phyloP scores from a whole-genome alignment of 2,113 vertebrate genomes.

The Forbesichthys agassizii region DNA sequence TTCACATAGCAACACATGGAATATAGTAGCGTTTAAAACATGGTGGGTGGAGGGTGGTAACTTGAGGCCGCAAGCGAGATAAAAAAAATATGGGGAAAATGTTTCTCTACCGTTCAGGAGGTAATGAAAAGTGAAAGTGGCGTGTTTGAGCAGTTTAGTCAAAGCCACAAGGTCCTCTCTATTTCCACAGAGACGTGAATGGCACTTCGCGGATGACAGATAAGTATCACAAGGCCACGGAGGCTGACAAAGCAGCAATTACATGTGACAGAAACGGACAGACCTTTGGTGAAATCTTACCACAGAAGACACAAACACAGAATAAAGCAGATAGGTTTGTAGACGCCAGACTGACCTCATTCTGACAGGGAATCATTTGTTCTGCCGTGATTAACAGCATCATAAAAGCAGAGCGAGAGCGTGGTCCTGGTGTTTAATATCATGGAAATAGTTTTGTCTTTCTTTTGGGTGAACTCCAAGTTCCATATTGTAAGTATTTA shows the following conservation, averaged over 20 bases:
- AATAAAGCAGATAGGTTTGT: neutral
- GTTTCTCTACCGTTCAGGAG: neutral
- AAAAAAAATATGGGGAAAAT: neutral
- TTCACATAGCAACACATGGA: neutral
- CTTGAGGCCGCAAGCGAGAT: neutral
- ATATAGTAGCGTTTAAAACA: neutral
- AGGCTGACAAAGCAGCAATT: neutral
- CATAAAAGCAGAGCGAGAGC: conserved; percentile 1
- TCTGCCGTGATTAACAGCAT: neutral
- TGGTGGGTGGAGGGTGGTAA: too few species aligned
- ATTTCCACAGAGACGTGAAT: neutral
- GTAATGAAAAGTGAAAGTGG: conserved; percentile 3
- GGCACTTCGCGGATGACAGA: neutral
- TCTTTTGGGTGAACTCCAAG: neutral
- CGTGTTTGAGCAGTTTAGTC: conserved; percentile 1
- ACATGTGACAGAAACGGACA: neutral
- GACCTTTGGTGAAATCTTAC: neutral
- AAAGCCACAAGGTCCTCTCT: conserved; percentile 11
- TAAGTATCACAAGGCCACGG: conserved; percentile 1
- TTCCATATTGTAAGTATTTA: neutral
- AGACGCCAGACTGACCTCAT: neutral
- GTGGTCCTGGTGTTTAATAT: neutral
- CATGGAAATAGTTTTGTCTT: conserved; percentile 4
- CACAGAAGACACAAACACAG: neutral
- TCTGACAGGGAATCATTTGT: neutral